Evolutionary conservation across 2,113 vertebrate species (phyloP), one percentile per base, ranked within the genome.

Genomic region (Dipodomys stephensi): DNA sequence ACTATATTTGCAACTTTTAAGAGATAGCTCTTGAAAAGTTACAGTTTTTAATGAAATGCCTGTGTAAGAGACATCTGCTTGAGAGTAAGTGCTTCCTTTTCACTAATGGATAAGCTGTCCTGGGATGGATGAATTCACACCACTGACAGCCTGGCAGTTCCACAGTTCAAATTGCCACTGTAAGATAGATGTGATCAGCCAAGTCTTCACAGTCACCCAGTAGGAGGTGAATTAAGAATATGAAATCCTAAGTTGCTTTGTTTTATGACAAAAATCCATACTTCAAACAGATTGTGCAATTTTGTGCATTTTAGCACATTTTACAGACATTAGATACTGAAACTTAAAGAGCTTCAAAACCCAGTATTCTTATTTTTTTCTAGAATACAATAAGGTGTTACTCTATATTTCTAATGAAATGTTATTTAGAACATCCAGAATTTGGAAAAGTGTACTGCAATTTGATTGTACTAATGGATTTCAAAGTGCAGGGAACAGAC

Each of bases 251-350:
- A 30, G 8, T 76, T 77, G 77, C 30, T 93, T 94, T 92, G 91
- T 97, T 96, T 93, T 79, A 89, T 96, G 93, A 93, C 32, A 65
- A 74, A 87, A 94, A 64, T 32, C 77, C 35, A 30, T 90, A 96
- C 95, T 57, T 95, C 91, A 94, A 97, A 94, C 72, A n/a, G 89
- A 32, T 13, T 57, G 44, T 94, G 73, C 97, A 97, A 93, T 44
- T 35, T 69, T 77, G 96, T 85, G 80, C 39, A 97, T 97, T 95
- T 87, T 84, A 32, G 13, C 86, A 83, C n/a, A 93, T 88, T 98
- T 96, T 81, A 1, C 67, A 96, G 77, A 69, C 32, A 67, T 35
- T 86, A 97, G 78, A 80, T 82, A 95, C 92, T 97, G 67, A 44
- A 85, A 91, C 30, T 87, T 83, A 94, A 97, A 90, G 74, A 81